Percentiles rank a stretch among this genome's conserved stretches.
phyloP scores from a whole-genome alignment of 2,113 vertebrate genomes.

The Actinemys pallida region DNA sequence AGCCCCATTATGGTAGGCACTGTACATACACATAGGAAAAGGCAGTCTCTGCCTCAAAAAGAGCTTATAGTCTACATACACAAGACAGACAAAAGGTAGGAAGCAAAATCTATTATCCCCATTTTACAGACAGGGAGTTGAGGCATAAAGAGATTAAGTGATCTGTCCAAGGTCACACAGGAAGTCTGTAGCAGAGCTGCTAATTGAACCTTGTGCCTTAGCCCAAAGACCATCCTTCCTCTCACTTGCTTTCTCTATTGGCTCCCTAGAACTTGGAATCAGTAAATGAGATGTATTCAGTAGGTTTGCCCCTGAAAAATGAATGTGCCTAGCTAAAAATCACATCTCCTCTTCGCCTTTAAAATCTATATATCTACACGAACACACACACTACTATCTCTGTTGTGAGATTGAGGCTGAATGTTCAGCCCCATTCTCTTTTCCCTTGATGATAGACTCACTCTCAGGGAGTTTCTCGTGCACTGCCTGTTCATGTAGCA shows the following conservation, averaged over 20 bases:
- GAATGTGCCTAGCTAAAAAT: not conserved
- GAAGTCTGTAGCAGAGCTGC: not conserved
- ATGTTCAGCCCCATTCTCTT: not conserved
- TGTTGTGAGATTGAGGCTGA: not conserved
- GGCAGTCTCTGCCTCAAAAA: not conserved
- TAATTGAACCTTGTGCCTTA: not conserved
- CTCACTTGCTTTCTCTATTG: not conserved
- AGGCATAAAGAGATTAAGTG: not conserved
- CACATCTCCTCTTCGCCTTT: not conserved
- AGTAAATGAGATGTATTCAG: not conserved
- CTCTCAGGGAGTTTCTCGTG: not conserved
- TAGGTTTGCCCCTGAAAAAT: not conserved
- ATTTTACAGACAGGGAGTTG: not conserved
- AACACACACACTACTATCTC: not conserved
- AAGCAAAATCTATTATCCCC: not conserved
- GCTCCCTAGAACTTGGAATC: not conserved
- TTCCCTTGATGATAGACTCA: constrained; percentile 20
- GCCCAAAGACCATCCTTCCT: not conserved
- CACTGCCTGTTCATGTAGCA: constrained; percentile 32
- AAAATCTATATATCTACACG: not conserved
- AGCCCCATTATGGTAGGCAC: not conserved
- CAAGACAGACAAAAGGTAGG: not conserved
- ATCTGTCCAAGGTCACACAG: not conserved
- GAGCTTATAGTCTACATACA: not conserved
- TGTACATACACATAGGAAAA: not conserved